A percentile compares a stretch with the other conserved stretches of the same genome.
Evolutionary conservation across 2,888 invertebrate genomes (phyloP).

Genomic region (Kryphioiulus occultus): DNA sequence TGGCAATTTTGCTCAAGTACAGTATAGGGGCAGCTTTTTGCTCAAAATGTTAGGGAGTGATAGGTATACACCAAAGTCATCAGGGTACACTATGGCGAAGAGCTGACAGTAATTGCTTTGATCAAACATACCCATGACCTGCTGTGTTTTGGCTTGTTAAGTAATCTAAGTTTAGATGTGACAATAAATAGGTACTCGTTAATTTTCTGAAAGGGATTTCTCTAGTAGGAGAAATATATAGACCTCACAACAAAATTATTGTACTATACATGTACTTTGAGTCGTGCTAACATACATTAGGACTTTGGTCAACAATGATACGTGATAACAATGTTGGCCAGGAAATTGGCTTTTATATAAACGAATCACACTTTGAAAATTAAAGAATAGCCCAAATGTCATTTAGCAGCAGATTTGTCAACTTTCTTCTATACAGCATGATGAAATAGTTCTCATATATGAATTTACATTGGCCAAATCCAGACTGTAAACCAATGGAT

Average conservation of each 20-base stretch:
- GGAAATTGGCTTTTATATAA: not conserved
- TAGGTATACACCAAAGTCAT: constrained; percentile 7
- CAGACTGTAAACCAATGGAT: not conserved
- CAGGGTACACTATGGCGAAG: not conserved
- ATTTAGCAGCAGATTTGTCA: not conserved
- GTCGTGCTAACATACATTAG: not conserved
- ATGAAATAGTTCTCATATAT: not conserved
- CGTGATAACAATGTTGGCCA: not conserved
- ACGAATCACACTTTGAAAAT: not conserved
- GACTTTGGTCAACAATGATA: not conserved
- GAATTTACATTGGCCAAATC: not conserved
- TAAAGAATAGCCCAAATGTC: not conserved
- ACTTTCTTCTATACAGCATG: not conserved
- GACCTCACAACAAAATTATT: not conserved
- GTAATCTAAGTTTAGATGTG: not conserved
- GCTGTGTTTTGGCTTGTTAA: not conserved
- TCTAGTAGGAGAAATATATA: too few relatives aligned
- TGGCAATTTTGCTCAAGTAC: not conserved
- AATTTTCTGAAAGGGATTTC: not conserved
- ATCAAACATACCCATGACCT: not conserved
- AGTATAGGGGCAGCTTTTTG: not conserved
- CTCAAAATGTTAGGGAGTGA: not conserved
- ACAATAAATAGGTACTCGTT: not conserved
- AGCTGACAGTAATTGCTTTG: not conserved
- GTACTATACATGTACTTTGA: not conserved